A percentile compares a stretch with the other conserved stretches of the same genome.
Evolutionary conservation across 1,140 invertebrate species (phyloP).

Genomic region (Muscidifurax raptorellus): DNA sequence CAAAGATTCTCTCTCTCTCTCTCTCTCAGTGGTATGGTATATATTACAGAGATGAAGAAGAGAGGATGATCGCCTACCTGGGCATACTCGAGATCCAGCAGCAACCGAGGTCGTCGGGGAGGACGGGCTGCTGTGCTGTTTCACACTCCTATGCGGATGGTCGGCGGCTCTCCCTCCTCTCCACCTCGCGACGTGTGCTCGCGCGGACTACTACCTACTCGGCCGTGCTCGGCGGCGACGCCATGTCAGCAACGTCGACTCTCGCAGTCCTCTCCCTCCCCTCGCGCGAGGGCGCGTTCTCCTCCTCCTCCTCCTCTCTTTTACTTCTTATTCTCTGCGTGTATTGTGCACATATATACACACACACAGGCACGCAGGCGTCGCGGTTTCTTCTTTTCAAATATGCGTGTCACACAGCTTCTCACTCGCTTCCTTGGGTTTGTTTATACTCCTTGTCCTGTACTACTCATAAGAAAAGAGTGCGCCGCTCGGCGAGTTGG

Average conservation of each 20-base stretch:
- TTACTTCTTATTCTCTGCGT: background rate
- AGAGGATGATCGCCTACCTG: conserved; percentile 8
- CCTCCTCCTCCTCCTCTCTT: background rate
- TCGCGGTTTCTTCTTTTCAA: background rate
- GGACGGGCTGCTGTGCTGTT: conserved; percentile 16
- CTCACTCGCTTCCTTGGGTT: too few relatives aligned
- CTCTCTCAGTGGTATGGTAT: too few relatives aligned
- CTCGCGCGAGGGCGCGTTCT: conserved; percentile 53
- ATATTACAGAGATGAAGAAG: background rate
- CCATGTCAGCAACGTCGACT: conserved; percentile 73
- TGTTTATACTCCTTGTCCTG: conserved; percentile 25
- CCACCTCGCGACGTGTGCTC: background rate
- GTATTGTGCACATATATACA: background rate
- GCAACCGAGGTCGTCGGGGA: conserved; percentile 28
- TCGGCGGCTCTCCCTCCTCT: conserved; percentile 7
- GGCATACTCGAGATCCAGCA: conserved; percentile 1
- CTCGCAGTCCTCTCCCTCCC: background rate
- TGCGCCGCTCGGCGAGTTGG: background rate
- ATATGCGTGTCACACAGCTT: too few relatives aligned
- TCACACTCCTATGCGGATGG: background rate
- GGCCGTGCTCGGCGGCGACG: conserved; percentile 68
- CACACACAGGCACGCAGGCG: background rate
- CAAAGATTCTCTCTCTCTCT: background rate
- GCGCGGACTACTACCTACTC: conserved; percentile 10
- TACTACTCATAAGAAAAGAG: too few relatives aligned